Conservation (phyloP, 1,140 invertebrate species). For the Acromyrmex heyeri region DNA sequence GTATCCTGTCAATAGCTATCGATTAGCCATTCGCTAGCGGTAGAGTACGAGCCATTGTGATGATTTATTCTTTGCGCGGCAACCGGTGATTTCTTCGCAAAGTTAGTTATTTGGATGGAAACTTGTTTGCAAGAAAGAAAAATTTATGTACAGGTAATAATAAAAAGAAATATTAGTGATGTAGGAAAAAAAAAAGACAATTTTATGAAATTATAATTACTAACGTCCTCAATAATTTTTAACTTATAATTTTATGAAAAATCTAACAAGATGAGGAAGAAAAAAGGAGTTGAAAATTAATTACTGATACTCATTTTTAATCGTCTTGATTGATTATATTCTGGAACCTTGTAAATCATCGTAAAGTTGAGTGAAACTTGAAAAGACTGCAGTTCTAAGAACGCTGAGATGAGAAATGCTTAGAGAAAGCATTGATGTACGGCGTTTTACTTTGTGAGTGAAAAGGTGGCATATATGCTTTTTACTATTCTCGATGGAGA, state of each 20-base stretch:
- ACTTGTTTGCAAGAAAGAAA: not conserved
- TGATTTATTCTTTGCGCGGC: conserved; percentile 3
- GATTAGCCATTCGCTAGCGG: not conserved
- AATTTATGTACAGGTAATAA: not conserved
- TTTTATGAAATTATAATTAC: not conserved
- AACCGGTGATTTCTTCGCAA: not conserved
- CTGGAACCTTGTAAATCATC: not conserved
- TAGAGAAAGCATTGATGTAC: conserved; percentile 14
- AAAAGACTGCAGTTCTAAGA: not conserved
- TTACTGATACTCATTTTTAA: conserved; percentile 16
- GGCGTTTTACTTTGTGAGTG: not conserved
- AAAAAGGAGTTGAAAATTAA: not conserved
- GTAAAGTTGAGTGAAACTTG: conserved; percentile 3
- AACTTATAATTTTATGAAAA: not conserved
- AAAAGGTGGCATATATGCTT: conserved; percentile 24
- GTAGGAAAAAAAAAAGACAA: not conserved
- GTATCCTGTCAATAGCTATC: not conserved
- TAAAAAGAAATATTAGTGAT: not conserved
- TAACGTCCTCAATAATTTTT: not conserved
- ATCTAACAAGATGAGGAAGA: not conserved
- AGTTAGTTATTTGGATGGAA: not conserved
- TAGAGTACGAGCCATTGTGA: not conserved
- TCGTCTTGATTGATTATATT: not conserved
- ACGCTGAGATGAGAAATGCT: not conserved
- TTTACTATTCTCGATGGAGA: conserved; percentile 14